These are phyloP conservation scores for Agrotis puta DNA, from an alignment of 2,888 invertebrate species.

Conservation along the genomic window DNA sequence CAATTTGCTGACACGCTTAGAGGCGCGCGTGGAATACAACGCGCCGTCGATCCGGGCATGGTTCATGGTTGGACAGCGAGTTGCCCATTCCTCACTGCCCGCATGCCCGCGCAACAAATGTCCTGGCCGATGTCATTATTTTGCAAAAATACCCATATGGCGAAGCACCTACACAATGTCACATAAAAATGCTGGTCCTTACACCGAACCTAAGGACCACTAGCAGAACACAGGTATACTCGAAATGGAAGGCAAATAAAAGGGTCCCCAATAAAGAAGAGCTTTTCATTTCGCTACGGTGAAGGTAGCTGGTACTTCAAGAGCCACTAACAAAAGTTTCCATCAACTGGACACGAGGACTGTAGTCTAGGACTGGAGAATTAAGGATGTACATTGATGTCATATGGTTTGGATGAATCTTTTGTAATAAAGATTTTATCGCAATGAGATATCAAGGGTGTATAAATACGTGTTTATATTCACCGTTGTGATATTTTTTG, in stretches of 20 bases:
- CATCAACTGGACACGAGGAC: constrained; percentile 72
- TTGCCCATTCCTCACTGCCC: no score
- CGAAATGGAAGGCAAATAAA: constrained; percentile 55
- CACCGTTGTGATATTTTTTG: no score
- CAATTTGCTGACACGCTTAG: no score
- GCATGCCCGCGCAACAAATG: no score
- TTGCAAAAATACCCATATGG: no score
- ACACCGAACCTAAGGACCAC: constrained; percentile 21
- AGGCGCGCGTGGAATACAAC: no score
- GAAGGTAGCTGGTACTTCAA: constrained; percentile 37
- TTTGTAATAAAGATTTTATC: not conserved
- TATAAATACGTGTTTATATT: no score
- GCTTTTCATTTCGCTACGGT: constrained; percentile 58
- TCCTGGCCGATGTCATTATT: no score
- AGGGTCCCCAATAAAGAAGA: constrained; percentile 40
- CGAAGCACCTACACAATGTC: no score
- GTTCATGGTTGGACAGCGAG: no score
- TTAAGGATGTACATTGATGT: constrained; percentile 2
- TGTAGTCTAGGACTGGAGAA: constrained; percentile 16
- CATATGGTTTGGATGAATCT: not conserved
- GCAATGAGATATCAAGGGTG: no score
- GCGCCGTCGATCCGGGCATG: no score
- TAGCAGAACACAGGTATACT: constrained; percentile 32
- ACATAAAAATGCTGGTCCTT: constrained; percentile 3
- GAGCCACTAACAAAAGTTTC: constrained; percentile 57